Evolutionary conservation across 2,888 invertebrate genomes (phyloP), one percentile per base, ranked within the genome.

Genomic region (Pachliopta kotzebuea): DNA sequence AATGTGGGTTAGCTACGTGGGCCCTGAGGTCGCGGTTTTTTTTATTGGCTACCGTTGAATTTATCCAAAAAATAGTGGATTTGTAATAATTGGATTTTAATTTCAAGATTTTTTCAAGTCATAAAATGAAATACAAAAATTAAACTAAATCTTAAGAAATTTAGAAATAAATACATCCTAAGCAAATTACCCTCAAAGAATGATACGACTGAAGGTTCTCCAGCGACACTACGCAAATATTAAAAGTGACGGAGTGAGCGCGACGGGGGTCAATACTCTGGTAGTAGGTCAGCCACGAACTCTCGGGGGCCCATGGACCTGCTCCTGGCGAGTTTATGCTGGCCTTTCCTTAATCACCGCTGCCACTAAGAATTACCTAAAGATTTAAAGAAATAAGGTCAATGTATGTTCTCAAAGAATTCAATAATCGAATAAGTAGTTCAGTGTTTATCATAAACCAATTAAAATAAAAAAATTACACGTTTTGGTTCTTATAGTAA

Each of bases 281-380:
- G 70, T 80, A 88, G 86, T 88, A 76, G 87, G 86, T 87, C 88
- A 86, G 76, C 76, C 74, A 76, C 77, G 77, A 77, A 72, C 72
- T 70, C 72, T 69, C 68, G 69, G 72, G 76, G 69, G 74, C 76
- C 80, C 74, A 76, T 71, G 72, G 74, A 76, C 74, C 75, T 74
- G 73, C 78, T 75, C 77, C 74, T 74, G 54, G 49, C 72, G 70
- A 68, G 71, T 71, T 73, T 71, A 70, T 61, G 60, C 64, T 72
- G 73, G 71, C 69, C 74, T 66, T 66, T 71, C 71, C 74, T 74
- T 71, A 70, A 66, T 62, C 50, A 62, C 50, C 55, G 24, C 21
- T 57, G n/a, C 53, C 18, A 54, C 24, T 50, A 56, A n/a, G 49
- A 49, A 20, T 24, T 23, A 21, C 26, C 8, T 21, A 52, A 21